phyloP scores from a whole-genome alignment of 2,797 vertebrate genomes.

The Dendrocincla fuliginosa region DNA sequence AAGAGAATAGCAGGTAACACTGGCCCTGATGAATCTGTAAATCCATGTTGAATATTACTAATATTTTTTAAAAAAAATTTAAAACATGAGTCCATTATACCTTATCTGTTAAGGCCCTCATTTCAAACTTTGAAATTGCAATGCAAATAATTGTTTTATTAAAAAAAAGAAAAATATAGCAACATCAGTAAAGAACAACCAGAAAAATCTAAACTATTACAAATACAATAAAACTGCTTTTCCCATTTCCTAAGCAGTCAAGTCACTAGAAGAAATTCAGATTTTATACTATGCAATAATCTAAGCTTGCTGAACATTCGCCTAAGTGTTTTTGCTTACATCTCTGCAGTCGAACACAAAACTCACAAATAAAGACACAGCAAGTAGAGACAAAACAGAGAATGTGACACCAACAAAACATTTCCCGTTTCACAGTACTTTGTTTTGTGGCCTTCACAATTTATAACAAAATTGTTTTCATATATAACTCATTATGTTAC shows the following conservation, averaged over 20 bases:
- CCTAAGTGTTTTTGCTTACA: neutral
- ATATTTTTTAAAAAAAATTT: neutral
- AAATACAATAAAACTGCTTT: neutral
- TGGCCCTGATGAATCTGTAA: neutral
- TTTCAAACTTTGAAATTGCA: neutral
- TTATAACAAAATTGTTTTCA: neutral
- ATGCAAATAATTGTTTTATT: neutral
- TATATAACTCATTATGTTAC: neutral
- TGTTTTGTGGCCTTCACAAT: neutral
- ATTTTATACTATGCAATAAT: neutral
- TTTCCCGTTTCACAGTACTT: neutral
- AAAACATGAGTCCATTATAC: neutral
- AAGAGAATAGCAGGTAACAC: neutral
- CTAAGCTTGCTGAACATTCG: neutral
- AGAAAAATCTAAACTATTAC: neutral
- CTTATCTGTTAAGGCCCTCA: neutral
- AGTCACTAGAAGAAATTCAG: neutral
- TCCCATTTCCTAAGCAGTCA: neutral
- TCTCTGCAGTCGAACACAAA: neutral
- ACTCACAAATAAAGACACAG: neutral
- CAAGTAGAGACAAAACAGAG: neutral
- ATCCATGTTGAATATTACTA: neutral
- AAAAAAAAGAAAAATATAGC: neutral
- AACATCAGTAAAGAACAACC: neutral
- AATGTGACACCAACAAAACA: neutral